Base-by-base conservation (phyloP, 2,113 vertebrate species). In the Chascanopsetta lugubris region DNA sequence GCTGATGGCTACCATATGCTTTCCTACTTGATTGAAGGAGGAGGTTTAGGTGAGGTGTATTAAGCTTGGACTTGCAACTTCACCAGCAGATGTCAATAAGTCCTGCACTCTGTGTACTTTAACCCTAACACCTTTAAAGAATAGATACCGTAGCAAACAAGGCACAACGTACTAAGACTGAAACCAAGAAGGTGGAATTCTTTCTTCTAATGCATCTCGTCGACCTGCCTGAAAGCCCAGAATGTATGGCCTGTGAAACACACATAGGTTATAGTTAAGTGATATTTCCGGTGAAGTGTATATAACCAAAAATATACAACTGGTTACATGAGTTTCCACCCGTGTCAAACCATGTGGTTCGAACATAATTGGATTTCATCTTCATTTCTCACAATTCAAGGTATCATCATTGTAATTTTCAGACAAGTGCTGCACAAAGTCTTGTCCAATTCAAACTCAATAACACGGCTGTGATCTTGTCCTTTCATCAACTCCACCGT, bases 401-500 rank as follows among this genome's bases (percentile, higher is more conserved):
- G 71, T 79, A 83, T 88, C 74, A 62, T 85, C 72, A 70, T 85
- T 82, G 76, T 87, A 89, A 87, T 84, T 87, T 85, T 89, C 77
- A 81, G 81, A 85, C 83, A 83, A 88, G 89, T 88, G 90, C 87
- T 83, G 77, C 59, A 68, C 83, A 86, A 91, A 88, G 79, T 84
- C 80, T 85, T 75, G 90, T 91, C 92, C 89, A 85, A 90, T 92
- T 85, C 87, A 93, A 93, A 93, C 87, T 90, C 83, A 85, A 92
- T 93, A 91, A 92, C 74, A 86, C 72, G 45, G 68, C 81, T 82
- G 75, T 85, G 85, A 92, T 90, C 88, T 83, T 84, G 90, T 90
- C 87, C 74, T 84, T 87, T 92, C 90, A 89, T 93, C 91, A 93
- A 88, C 85, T 89, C 87, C 83, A 72, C 85, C 84, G 84, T 79